A percentile compares a stretch with the other conserved stretches of the same genome.
These are phyloP conservation scores for Tragelaphus oryx DNA, from an alignment of 2,797 vertebrate species.

Conservation along the genomic window DNA sequence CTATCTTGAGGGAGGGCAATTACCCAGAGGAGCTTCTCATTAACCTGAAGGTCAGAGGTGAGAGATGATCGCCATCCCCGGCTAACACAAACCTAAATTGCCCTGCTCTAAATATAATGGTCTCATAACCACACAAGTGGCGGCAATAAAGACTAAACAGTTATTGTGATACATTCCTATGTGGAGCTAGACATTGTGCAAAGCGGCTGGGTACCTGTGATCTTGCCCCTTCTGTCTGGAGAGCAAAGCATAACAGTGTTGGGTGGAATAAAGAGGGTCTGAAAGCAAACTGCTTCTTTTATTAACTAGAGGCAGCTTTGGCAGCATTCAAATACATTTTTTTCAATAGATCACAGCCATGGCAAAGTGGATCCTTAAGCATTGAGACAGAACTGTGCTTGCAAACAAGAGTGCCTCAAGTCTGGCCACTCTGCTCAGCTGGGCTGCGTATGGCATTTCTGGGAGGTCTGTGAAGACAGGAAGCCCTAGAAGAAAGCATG, in stretches of 20 bases:
- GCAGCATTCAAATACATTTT: conserved; percentile 73
- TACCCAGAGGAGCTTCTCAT: conserved; percentile 78
- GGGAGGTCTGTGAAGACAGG: background rate
- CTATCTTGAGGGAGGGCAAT: conserved; percentile 75
- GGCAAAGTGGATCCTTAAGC: conserved; percentile 68
- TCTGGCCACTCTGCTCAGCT: conserved; percentile 20
- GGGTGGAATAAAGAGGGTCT: background rate
- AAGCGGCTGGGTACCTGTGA: conserved; percentile 44
- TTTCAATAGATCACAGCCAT: conserved; percentile 77
- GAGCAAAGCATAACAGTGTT: background rate
- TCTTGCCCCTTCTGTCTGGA: background rate
- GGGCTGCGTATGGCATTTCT: conserved; percentile 8
- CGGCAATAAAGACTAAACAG: conserved; percentile 56
- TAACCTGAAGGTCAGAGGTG: conserved; percentile 79
- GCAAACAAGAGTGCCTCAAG: conserved; percentile 32
- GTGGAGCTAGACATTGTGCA: conserved; percentile 43
- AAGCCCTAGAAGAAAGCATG: conserved; percentile 1
- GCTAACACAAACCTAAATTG: conserved; percentile 71
- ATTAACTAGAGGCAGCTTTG: conserved; percentile 63
- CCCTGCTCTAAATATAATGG: conserved; percentile 71
- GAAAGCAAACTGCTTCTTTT: conserved; percentile 58
- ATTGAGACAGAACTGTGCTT: conserved; percentile 71
- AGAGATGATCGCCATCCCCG: conserved; percentile 70
- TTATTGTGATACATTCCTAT: conserved; percentile 56
- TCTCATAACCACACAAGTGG: conserved; percentile 71